phyloP scores from a whole-genome alignment of 2,113 vertebrate species.

The Lepisosteus oculatus region DNA sequence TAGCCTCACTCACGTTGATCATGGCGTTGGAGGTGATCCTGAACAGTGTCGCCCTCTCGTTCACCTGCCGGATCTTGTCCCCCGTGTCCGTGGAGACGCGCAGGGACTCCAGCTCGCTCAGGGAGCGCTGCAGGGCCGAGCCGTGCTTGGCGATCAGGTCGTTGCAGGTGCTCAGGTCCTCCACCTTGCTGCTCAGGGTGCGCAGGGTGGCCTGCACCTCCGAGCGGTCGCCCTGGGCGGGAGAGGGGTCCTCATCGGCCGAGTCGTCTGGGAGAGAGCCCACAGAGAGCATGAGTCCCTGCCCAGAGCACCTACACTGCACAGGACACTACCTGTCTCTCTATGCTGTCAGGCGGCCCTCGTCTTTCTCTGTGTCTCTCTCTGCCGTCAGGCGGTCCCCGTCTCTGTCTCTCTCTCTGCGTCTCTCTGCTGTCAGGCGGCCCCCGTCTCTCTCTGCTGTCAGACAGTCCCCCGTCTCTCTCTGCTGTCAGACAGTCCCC shows the following conservation, averaged over 20 bases:
- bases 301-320: neutral
- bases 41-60: constrained; percentile 90
- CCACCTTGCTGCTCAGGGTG: constrained; percentile 86
- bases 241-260: constrained; percentile 78
- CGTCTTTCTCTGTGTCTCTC: no score
- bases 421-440: no score
- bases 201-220: constrained; percentile 89
- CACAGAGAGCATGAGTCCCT: neutral
- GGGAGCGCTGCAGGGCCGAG: constrained; percentile 89
- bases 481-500: no score
- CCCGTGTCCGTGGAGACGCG: constrained; percentile 72
- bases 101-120: constrained; percentile 88
- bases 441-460: no score
- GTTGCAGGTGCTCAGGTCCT: constrained; percentile 92
- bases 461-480: neutral
- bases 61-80: constrained; percentile 92
- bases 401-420: no score
- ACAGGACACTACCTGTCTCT: no score
- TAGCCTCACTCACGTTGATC: constrained; percentile 83
- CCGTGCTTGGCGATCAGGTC: constrained; percentile 96
- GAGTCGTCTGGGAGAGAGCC: constrained; percentile 76
- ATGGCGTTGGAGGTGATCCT: constrained; percentile 97
- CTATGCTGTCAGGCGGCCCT: no score
- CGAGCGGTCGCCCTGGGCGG: constrained; percentile 64
- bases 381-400: no score